Base-by-base conservation (phyloP, 2,888 invertebrate species). In the Gymnocheta viridis region DNA sequence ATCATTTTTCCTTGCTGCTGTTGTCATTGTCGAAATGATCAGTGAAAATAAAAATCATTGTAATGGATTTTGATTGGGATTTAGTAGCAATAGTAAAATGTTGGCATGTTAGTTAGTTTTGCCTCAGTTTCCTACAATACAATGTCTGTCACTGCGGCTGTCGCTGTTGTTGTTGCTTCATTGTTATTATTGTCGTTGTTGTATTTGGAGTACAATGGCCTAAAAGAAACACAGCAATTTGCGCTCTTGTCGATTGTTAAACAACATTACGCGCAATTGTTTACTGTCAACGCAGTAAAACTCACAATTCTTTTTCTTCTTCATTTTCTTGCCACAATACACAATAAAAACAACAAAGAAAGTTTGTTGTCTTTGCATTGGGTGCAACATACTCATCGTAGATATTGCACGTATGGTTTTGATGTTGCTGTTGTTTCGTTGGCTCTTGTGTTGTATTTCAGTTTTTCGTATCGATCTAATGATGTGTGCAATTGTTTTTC, bases 211-310 rank as follows among this genome's bases (percentile, higher is more conserved):
- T 64, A 85, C 82, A 82, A 82, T 82, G 78, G 79, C 56, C 66
- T 10, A 60, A 60, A 77, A 60, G 69, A 64, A 84, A 84, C 84
- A 81, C 69, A 86, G 85, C 86, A 86, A 86, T 86, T 86, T 86
- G 86, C 86, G 85, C 85, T 85, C 82, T 84, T 82, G 85, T 85
- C 84, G 82, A 86, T 86, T 85, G 85, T 82, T 80, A 77, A 85
- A 84, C 83, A 85, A 86, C 85, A 86, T 85, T 86, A 85, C 86
- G 85, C 86, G 86, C 85, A 85, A 85, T 86, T 84, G 83, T 86
- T 86, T 84, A 84, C 81, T 84, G 84, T 84, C 84, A 84, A 84
- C 84, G 84, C 84, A 81, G 81, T 81, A 81, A 84, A 84, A 84
- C 73, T 84, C 77, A 73, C 84, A 62, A 77, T 84, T 73, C 77